Evolutionary conservation across 2,888 invertebrate genomes (phyloP).

Genomic region (Ophioninae sp.): DNA sequence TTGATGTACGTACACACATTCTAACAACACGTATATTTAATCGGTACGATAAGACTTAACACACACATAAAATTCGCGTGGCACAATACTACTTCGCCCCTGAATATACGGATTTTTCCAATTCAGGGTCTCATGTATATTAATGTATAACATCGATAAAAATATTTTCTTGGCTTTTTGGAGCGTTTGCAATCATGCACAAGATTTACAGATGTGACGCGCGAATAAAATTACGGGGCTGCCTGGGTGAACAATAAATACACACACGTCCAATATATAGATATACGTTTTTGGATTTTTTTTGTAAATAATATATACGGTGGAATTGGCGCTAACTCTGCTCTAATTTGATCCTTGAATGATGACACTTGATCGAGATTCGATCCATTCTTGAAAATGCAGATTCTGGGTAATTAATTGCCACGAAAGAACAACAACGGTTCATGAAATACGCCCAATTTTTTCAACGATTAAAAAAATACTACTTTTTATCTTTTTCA

Average conservation of each 20-base stretch:
- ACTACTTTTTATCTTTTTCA: too few species aligned
- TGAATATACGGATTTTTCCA: constrained; percentile 21
- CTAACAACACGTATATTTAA: constrained; percentile 16
- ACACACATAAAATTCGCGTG: constrained; percentile 19
- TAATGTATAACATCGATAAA: constrained; percentile 51
- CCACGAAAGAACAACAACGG: neutral
- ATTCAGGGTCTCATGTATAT: constrained; percentile 26
- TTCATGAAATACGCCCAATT: too few species aligned
- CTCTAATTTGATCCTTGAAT: neutral
- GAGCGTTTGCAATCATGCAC: constrained; percentile 65
- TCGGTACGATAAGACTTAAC: neutral
- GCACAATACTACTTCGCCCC: constrained; percentile 46
- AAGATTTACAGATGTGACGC: constrained; percentile 60
- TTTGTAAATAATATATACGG: neutral
- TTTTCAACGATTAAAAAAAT: too few species aligned
- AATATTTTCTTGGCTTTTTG: constrained; percentile 17
- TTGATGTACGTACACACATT: constrained; percentile 23
- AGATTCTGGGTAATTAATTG: neutral
- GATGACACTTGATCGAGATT: neutral
- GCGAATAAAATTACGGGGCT: constrained; percentile 40
- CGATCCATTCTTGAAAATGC: neutral
- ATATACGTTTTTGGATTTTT: neutral
- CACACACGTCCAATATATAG: constrained; percentile 55
- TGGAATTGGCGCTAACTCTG: neutral
- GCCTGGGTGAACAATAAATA: constrained; percentile 60